Evolutionary conservation across 2,113 vertebrate genomes (phyloP).

Genomic region (Lutjanus erythropterus): DNA sequence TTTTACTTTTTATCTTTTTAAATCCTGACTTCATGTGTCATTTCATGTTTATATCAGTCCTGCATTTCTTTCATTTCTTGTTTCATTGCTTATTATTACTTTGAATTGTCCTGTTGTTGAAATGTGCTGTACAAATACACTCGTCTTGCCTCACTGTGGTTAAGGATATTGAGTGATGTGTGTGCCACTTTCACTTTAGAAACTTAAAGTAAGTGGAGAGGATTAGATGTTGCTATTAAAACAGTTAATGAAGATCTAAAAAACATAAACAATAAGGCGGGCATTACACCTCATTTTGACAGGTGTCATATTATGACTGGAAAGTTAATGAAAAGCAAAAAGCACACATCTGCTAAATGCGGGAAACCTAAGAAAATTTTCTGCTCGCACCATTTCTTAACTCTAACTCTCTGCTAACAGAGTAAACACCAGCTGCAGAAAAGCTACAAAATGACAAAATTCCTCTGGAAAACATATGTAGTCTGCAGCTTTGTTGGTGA

Average conservation of each 20-base stretch:
- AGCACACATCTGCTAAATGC: background rate
- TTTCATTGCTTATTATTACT: background rate
- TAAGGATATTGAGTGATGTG: background rate
- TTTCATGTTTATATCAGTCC: background rate
- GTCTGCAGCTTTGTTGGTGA: background rate
- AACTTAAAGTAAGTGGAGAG: background rate
- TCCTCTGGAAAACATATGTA: constrained; percentile 7
- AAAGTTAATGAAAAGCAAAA: background rate
- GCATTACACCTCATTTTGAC: background rate
- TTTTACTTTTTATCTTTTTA: background rate
- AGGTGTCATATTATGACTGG: too few species aligned
- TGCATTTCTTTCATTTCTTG: background rate
- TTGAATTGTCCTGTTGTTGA: background rate
- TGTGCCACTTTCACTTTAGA: background rate
- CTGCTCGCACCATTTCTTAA: background rate
- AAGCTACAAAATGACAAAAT: background rate
- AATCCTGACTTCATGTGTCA: background rate
- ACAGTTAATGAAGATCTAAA: background rate
- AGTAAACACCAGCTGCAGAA: constrained; percentile 8
- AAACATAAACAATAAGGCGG: background rate
- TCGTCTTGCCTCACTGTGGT: too few species aligned
- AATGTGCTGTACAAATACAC: background rate
- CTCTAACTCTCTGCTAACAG: background rate
- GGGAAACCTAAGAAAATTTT: background rate
- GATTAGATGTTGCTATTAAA: background rate